Conservation (phyloP, 1,140 invertebrate species). For the Brachionus rotundiformis region DNA sequence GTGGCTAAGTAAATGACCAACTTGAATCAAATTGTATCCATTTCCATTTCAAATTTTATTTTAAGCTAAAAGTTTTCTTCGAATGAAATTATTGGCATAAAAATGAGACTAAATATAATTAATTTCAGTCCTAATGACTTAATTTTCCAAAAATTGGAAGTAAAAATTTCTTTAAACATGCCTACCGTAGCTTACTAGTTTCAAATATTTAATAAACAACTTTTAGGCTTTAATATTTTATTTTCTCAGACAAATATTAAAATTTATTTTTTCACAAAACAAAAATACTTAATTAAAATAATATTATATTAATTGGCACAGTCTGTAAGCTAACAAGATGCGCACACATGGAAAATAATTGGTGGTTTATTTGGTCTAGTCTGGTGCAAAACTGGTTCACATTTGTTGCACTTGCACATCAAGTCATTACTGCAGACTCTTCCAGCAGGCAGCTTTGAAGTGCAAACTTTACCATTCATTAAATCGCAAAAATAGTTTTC, state of each 20-base stretch:
- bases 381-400: slow-evolving; percentile 6
- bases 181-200: too few relatives aligned
- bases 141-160: too few relatives aligned
- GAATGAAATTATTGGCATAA: too few relatives aligned
- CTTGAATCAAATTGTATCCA: too few relatives aligned
- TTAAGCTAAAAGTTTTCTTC: too few relatives aligned
- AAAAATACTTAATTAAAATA: not conserved
- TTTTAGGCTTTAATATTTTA: too few relatives aligned
- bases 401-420: slow-evolving; percentile 37
- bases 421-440: not conserved
- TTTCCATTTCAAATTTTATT: not conserved
- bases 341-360: slow-evolving; percentile 25
- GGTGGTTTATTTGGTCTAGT: slow-evolving; percentile 26
- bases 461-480: slow-evolving; percentile 35
- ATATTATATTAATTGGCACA: not conserved
- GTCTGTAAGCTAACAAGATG: not conserved
- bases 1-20: too few relatives aligned
- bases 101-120: too few relatives aligned
- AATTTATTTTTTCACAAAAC: not conserved
- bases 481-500: slow-evolving; percentile 7
- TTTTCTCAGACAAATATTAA: not conserved
- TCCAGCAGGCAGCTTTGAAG: not conserved
- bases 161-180: too few relatives aligned
- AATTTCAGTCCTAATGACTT: too few relatives aligned
- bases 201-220: too few relatives aligned